Evolutionary conservation across 1,140 invertebrate genomes (phyloP), one percentile per base, ranked within the genome.

Genomic region (Ceratitis capitata): DNA sequence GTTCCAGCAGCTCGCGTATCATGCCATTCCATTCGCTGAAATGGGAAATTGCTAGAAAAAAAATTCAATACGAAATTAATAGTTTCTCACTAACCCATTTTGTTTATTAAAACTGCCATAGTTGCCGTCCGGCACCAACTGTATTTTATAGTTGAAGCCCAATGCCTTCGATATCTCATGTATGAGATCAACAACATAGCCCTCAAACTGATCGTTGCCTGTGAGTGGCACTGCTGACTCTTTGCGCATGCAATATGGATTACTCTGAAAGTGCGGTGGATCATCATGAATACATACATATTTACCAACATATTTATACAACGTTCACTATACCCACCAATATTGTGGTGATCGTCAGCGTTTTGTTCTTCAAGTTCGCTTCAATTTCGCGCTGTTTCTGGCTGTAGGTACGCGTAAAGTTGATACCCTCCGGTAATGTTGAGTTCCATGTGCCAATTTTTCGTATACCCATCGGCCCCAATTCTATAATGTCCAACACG

Each of bases 371-470:
- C 35, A 99, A 92, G 88, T 96, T 97, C 87, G 97, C 96, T 7
- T 97, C 96, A 84, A 97, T 96, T 89, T 96, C 95, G 84, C 96
- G 96, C 87, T 96, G 95, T 49, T 95, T 95, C 87, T 98, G 96
- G 5, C 95, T 95, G 88, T 96, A 97, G 19, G 96, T 96, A 85
- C 96, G 94, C 0, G 98, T 98, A 86, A 98, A 98, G 92, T 98
- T 98, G 2, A 98, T 95, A 14, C 97, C 97, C 87, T 96, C 95
- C 42, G 89, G 88, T 39, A 91, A 9, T 0, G 95, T 96, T 16
- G 96, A 96, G 89, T 97, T 98, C 97, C 97, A 98, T 23, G 95
- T 96, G 23, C 97, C 97, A 69, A 98, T 96, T 92, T 97, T 96
- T 86, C 95, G 94, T 61, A 97, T 92, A 0, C 96, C 96, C 49